phyloP scores from a whole-genome alignment of 2,888 invertebrate species.

The Pollenia labialis region DNA sequence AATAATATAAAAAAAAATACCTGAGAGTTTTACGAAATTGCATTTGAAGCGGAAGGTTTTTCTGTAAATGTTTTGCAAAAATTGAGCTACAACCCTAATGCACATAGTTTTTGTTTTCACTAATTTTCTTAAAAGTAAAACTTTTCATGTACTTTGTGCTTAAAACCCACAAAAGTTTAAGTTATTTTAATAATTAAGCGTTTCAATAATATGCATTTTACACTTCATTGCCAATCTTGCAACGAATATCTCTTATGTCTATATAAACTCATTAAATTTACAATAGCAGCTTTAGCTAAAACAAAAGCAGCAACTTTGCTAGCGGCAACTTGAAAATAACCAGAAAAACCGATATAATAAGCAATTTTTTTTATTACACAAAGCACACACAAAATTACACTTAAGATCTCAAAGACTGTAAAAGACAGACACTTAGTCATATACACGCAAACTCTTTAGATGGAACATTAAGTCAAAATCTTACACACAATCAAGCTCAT shows the following conservation, averaged over 20 bases:
- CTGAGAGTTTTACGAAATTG: too few relatives aligned
- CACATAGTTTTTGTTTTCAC: background rate
- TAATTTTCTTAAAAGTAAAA: background rate
- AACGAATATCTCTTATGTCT: conserved; percentile 54
- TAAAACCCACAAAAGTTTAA: conserved; percentile 19
- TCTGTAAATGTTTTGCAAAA: too few relatives aligned
- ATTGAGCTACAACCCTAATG: too few relatives aligned
- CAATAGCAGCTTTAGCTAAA: background rate
- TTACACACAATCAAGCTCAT: conserved; percentile 23
- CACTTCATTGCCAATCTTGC: conserved; percentile 54
- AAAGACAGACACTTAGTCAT: conserved; percentile 1
- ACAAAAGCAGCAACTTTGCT: background rate
- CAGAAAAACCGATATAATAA: conserved; percentile 35
- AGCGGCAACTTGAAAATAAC: conserved; percentile 15
- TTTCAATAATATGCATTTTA: conserved; percentile 45
- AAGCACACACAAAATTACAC: conserved; percentile 10
- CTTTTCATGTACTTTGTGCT: background rate
- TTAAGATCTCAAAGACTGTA: background rate
- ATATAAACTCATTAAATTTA: conserved; percentile 62
- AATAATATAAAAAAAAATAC: too few relatives aligned
- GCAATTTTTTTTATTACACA: conserved; percentile 20
- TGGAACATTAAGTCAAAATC: conserved; percentile 24
- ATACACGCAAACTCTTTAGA: conserved; percentile 32
- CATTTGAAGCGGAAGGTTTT: too few relatives aligned
- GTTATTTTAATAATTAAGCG: conserved; percentile 50